Percentiles rank a stretch among this genome's conserved stretches.
phyloP scores from a whole-genome alignment of 2,797 vertebrate genomes.

The Aplochiton taeniatus region DNA sequence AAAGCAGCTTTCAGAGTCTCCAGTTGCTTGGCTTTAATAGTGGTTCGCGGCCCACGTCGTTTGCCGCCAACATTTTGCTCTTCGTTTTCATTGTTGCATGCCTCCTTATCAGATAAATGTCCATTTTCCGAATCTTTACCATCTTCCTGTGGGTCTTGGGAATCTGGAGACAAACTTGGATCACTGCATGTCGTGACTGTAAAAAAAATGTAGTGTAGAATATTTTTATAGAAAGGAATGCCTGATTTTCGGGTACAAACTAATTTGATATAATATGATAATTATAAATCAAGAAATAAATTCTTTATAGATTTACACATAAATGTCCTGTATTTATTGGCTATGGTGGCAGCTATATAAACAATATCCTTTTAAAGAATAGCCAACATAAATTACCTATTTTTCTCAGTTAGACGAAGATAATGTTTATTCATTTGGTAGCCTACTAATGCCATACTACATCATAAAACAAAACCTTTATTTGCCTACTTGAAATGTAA shows the following conservation, averaged over 20 bases:
- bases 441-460: too few species aligned
- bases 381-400: too few species aligned
- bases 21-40: slow-evolving; percentile 97
- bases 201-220: slow-evolving; percentile 20
- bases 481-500: too few species aligned
- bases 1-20: slow-evolving; percentile 94
- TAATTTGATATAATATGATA: too few species aligned
- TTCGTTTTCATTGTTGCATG: slow-evolving; percentile 87
- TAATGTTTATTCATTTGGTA: too few species aligned
- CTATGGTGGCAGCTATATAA: too few species aligned
- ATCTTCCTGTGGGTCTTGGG: slow-evolving; percentile 94
- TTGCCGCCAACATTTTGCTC: slow-evolving; percentile 91
- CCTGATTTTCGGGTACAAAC: background rate
- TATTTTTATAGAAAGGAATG: background rate
- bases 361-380: too few species aligned
- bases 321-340: too few species aligned
- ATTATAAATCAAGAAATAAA: too few species aligned
- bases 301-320: too few species aligned
- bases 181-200: slow-evolving; percentile 95
- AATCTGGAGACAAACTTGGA: slow-evolving; percentile 94
- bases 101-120: slow-evolving; percentile 92
- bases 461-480: too few species aligned
- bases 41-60: slow-evolving; percentile 91
- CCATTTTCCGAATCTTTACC: slow-evolving; percentile 92
- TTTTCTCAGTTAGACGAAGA: too few species aligned